Conservation (phyloP, 2,797 vertebrate species). For the Chaenodraco wilsoni region DNA sequence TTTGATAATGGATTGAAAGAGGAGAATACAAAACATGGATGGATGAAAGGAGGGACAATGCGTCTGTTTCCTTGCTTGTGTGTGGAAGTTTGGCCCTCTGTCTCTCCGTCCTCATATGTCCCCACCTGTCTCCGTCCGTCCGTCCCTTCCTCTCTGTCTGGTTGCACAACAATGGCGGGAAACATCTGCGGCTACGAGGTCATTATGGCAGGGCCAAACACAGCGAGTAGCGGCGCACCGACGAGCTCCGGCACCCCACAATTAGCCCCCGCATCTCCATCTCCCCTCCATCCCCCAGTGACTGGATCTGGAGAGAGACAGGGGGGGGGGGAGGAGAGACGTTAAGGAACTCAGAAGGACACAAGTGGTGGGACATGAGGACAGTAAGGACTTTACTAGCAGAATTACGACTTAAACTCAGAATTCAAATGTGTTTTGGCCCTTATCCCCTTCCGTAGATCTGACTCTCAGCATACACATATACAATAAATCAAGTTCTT, state of each 20-base stretch:
- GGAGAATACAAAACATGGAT: conserved; percentile 59
- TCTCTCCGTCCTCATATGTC: conserved; percentile 20
- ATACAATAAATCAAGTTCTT: conserved; percentile 13
- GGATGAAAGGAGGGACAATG: conserved; percentile 41
- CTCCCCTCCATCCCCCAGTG: conserved; percentile 52
- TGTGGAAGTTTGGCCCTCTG: conserved; percentile 63
- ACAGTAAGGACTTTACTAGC: too few species aligned
- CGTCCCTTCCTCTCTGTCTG: conserved; percentile 70
- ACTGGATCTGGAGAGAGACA: conserved; percentile 53
- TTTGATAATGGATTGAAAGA: conserved; percentile 75
- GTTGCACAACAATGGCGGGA: conserved; percentile 94
- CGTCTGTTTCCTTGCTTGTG: conserved; percentile 45
- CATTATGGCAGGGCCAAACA: conserved; percentile 86
- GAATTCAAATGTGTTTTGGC: too few species aligned
- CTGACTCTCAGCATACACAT: neutral
- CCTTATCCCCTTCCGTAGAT: too few species aligned
- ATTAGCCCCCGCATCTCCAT: conserved; percentile 70
- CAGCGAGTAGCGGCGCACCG: conserved; percentile 60
- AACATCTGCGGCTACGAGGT: conserved; percentile 98
- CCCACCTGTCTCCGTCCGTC: conserved; percentile 49
- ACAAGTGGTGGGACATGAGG: neutral
- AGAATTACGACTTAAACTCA: too few species aligned
- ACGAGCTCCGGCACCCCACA: conserved; percentile 64
- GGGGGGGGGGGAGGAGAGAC: conserved; percentile 36
- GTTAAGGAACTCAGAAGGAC: conserved; percentile 42